These are phyloP conservation scores for Pionites leucogaster DNA, from an alignment of 2,113 vertebrate species.

Conservation along the genomic window DNA sequence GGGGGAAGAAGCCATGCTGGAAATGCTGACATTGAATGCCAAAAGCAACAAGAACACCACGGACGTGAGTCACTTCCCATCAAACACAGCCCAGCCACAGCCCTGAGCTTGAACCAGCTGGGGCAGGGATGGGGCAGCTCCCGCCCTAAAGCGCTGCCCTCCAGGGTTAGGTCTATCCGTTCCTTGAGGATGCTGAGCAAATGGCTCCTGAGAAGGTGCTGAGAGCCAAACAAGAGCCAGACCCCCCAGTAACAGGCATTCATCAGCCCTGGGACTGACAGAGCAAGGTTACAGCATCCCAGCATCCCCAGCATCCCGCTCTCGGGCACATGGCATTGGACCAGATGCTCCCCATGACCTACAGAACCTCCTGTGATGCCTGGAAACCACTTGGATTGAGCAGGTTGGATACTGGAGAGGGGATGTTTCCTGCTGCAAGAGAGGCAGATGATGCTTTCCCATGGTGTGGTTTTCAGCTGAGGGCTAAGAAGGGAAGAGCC, in stretches of 20 bases:
- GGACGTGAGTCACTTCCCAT: background rate
- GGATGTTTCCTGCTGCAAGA: background rate
- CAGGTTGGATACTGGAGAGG: rapidly evolving
- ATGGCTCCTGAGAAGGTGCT: rapidly evolving
- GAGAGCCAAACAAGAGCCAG: rapidly evolving
- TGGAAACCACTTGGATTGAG: rapidly evolving
- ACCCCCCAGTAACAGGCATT: rapidly evolving
- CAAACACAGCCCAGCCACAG: background rate
- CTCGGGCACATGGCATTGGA: rapidly evolving
- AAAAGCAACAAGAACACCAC: background rate
- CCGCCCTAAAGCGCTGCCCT: background rate
- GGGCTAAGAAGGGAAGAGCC: background rate
- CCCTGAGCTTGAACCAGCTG: background rate
- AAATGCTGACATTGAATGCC: background rate
- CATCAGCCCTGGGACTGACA: rapidly evolving
- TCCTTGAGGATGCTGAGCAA: background rate
- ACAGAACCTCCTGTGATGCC: background rate
- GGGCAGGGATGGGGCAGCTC: background rate
- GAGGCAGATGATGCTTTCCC: rapidly evolving
- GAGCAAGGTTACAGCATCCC: background rate
- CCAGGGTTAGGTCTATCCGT: background rate
- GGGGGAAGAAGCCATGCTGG: background rate
- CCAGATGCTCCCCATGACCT: background rate
- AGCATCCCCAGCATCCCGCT: background rate
- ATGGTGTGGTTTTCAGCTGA: rapidly evolving